Evolutionary conservation across 2,888 invertebrate genomes (phyloP).

Genomic region (Noctua comes): DNA sequence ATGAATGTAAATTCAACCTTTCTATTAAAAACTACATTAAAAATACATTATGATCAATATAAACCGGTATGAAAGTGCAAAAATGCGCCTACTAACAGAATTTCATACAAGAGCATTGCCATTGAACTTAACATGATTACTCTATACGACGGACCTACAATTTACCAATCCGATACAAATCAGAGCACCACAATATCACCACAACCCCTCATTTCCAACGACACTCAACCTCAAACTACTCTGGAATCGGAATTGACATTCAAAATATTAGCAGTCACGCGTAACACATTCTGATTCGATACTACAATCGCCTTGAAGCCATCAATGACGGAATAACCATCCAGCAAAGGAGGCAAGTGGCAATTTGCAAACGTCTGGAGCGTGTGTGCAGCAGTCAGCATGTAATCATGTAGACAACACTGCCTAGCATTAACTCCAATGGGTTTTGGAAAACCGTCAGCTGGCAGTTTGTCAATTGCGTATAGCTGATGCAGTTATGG

Average conservation of each 20-base stretch:
- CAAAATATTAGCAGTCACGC: conserved; percentile 63
- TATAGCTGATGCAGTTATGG: conserved; percentile 43
- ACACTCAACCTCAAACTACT: conserved; percentile 48
- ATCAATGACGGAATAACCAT: conserved; percentile 64
- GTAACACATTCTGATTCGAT: conserved; percentile 58
- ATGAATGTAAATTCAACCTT: not conserved
- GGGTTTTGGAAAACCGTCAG: conserved; percentile 72
- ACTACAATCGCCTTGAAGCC: conserved; percentile 52
- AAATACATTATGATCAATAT: not conserved
- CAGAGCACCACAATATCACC: conserved; percentile 27
- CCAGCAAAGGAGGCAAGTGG: conserved; percentile 63
- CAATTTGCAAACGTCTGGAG: conserved; percentile 73
- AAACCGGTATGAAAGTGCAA: not conserved
- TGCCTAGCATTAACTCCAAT: conserved; percentile 66
- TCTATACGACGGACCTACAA: not conserved
- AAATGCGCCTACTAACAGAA: not conserved
- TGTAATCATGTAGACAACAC: conserved; percentile 71
- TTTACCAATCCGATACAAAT: conserved; percentile 18
- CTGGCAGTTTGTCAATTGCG: conserved; percentile 63
- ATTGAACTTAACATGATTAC: conserved; percentile 13
- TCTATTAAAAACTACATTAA: no score
- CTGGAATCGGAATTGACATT: conserved; percentile 63
- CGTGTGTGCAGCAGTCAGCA: conserved; percentile 60
- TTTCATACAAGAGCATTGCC: not conserved
- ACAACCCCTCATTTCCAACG: conserved; percentile 52